Percentiles rank a stretch among this genome's conserved stretches.
Evolutionary conservation across 2,888 invertebrate genomes (phyloP).

Genomic region (Keiferia lycopersicella): DNA sequence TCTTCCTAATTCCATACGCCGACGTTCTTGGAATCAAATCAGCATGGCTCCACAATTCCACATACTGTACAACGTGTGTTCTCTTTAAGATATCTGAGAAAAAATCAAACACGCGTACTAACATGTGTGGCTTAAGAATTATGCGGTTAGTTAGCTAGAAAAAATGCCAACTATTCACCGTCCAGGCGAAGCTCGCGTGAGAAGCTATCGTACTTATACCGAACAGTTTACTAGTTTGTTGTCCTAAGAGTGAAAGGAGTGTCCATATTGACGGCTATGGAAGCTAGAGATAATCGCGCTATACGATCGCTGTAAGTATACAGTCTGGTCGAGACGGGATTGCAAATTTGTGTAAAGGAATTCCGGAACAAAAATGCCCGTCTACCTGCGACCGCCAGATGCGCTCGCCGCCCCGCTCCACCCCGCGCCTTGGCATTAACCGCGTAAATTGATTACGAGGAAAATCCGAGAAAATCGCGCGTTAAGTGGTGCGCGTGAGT

Average conservation of each 20-base stretch:
- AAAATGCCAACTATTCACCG: slow-evolving; percentile 48
- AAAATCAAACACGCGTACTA: slow-evolving; percentile 46
- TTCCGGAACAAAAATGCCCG: slow-evolving; percentile 37
- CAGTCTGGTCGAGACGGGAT: slow-evolving; percentile 57
- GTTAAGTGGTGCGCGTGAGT: slow-evolving; percentile 51
- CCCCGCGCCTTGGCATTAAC: slow-evolving; percentile 46
- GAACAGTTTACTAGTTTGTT: slow-evolving; percentile 19
- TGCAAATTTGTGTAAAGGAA: slow-evolving; percentile 76
- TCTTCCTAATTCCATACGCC: slow-evolving; percentile 19
- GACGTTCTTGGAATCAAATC: slow-evolving; percentile 36
- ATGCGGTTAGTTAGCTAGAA: slow-evolving; percentile 53
- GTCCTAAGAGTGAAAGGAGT: slow-evolving; percentile 21
- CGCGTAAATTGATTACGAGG: slow-evolving; percentile 75
- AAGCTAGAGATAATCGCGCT: slow-evolving; percentile 7
- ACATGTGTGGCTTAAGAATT: slow-evolving; percentile 48
- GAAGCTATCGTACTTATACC: slow-evolving; percentile 29
- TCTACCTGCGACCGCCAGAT: slow-evolving; percentile 26
- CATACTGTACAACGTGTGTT: slow-evolving; percentile 42
- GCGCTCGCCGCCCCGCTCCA: slow-evolving; percentile 51
- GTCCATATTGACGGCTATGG: slow-evolving; percentile 7
- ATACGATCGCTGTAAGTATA: neutral
- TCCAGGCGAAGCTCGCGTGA: slow-evolving; percentile 32
- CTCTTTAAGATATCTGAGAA: slow-evolving; percentile 42
- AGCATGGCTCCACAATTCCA: slow-evolving; percentile 42
- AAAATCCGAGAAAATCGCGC: slow-evolving; percentile 75